Evolutionary conservation across 2,113 vertebrate genomes (phyloP).

Genomic region (Nesogale talazaci): DNA sequence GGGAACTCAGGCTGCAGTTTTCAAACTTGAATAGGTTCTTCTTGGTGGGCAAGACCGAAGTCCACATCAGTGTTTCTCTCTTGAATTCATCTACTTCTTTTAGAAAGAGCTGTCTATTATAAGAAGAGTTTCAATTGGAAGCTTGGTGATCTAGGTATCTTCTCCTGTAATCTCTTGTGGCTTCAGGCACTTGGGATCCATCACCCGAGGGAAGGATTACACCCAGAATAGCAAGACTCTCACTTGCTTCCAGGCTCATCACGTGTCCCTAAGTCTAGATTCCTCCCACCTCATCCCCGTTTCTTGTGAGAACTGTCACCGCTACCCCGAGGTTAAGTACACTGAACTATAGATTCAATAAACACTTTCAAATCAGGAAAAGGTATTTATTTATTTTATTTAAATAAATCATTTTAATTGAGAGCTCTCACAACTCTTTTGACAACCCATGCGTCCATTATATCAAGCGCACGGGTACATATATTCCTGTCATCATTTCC

Average conservation of each 20-base stretch:
- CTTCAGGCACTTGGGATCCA: background rate
- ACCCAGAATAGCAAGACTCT: background rate
- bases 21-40: background rate
- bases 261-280: background rate
- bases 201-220: background rate
- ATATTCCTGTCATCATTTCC: too few relatives aligned
- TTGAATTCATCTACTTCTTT: background rate
- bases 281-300: background rate
- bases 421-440: too few relatives aligned
- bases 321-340: background rate
- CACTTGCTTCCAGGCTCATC: background rate
- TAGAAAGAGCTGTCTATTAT: background rate
- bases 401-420: too few relatives aligned
- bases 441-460: too few relatives aligned
- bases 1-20: background rate
- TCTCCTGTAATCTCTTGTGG: background rate
- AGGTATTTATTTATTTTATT: too few relatives aligned
- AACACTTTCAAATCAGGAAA: background rate
- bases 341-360: background rate
- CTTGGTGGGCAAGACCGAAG: background rate
- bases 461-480: too few relatives aligned
- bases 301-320: slow-evolving; percentile 15
- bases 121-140: background rate
- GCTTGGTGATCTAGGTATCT: background rate
- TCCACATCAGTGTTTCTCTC: background rate